Percentiles rank a stretch among this genome's conserved stretches.
These are phyloP conservation scores for Oryzias sinensis DNA, from an alignment of 2,797 vertebrate genomes.

Conservation along the genomic window DNA sequence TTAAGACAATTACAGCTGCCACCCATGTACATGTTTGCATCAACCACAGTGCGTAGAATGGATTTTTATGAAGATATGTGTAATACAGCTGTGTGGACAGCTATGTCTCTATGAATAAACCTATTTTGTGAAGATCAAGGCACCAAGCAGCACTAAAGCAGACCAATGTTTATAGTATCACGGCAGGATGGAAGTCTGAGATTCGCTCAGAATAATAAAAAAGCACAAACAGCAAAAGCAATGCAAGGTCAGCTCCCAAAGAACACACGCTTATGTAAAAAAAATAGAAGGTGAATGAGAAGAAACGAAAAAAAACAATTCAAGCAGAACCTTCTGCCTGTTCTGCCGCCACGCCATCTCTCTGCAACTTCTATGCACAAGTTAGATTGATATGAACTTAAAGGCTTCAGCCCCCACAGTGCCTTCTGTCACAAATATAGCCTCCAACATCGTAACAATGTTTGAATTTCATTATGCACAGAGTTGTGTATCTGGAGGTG, in stretches of 20 bases:
- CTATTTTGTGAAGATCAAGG: background rate
- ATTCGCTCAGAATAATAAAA: background rate
- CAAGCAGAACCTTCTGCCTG: too few relatives aligned
- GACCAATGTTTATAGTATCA: background rate
- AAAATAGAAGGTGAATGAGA: too few relatives aligned
- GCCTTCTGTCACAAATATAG: too few relatives aligned
- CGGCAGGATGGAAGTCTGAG: background rate
- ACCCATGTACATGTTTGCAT: conserved; percentile 34
- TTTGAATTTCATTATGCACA: too few relatives aligned
- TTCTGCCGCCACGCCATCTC: too few relatives aligned
- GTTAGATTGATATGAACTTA: too few relatives aligned
- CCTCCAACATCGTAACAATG: too few relatives aligned
- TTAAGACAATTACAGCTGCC: conserved; percentile 42
- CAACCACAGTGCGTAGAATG: conserved; percentile 8
- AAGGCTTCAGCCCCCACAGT: too few relatives aligned
- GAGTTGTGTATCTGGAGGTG: too few relatives aligned
- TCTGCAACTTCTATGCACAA: too few relatives aligned
- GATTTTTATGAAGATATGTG: conserved; percentile 11
- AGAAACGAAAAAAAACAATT: too few relatives aligned
- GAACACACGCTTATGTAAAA: background rate
- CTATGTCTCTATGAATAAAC: background rate
- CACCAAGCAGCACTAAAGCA: background rate
- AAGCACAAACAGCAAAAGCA: too few relatives aligned
- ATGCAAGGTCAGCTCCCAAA: background rate
- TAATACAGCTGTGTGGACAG: conserved; percentile 4